Evolutionary conservation across 2,888 invertebrate species (phyloP).

Genomic region (Sesia bembeciformis): DNA sequence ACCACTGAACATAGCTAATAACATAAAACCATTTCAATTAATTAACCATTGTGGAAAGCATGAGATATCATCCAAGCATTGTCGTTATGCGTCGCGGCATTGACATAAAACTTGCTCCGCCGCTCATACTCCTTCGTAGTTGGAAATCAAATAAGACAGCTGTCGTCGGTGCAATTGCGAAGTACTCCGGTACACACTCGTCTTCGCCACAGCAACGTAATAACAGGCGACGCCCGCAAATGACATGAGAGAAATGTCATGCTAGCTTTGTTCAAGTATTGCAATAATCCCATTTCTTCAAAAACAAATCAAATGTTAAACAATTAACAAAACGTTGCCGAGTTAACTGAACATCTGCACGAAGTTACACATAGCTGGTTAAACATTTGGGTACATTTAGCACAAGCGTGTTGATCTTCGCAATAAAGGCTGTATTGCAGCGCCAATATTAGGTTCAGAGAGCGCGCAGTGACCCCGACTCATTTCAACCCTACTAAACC

Average conservation of each 20-base stretch:
- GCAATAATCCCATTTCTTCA: background rate
- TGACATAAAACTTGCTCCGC: conserved; percentile 43
- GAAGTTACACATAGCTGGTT: background rate
- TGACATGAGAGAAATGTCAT: conserved; percentile 18
- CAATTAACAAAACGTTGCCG: background rate
- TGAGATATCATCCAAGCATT: conserved; percentile 29
- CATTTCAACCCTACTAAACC: conserved; percentile 55
- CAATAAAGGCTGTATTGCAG: conserved; percentile 63
- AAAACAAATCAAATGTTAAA: background rate
- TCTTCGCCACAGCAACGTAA: conserved; percentile 46
- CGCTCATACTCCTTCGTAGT: conserved; percentile 28
- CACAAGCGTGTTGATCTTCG: conserved; percentile 46
- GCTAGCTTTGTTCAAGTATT: background rate
- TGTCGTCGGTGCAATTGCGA: conserved; percentile 50
- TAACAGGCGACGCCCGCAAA: conserved; percentile 32
- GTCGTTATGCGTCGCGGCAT: conserved; percentile 26
- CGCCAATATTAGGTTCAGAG: conserved; percentile 58
- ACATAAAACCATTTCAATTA: background rate
- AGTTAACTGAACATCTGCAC: background rate
- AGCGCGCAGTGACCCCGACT: conserved; percentile 49
- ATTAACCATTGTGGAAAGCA: conserved; percentile 12
- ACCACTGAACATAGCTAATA: too few species aligned
- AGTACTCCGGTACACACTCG: conserved; percentile 37
- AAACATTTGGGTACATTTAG: conserved; percentile 6
- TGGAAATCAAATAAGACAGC: conserved; percentile 62